Evolutionary conservation across 2,797 vertebrate species (phyloP).

Genomic region (Graptemys geographica): DNA sequence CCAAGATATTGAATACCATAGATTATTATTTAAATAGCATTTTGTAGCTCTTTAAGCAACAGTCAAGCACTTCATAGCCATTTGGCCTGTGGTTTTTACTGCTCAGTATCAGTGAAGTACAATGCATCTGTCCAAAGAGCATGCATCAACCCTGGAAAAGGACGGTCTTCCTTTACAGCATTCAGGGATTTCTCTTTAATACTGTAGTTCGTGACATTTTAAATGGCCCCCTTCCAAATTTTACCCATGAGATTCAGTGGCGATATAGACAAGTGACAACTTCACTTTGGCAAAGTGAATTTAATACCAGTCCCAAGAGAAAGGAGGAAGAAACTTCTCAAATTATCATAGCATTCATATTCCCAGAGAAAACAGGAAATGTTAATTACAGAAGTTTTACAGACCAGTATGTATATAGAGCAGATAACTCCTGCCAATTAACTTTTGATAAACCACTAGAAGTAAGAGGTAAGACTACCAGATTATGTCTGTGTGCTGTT

Average conservation of each 20-base stretch:
- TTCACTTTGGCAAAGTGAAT: neutral
- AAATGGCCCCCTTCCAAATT: neutral
- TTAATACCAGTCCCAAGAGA: neutral
- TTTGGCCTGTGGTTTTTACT: neutral
- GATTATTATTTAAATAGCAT: neutral
- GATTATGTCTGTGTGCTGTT: rapidly evolving
- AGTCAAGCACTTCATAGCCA: neutral
- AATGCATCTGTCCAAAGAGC: neutral
- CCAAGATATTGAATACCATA: neutral
- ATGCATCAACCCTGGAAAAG: neutral
- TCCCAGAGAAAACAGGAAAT: neutral
- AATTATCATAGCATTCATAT: neutral
- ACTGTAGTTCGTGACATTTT: neutral
- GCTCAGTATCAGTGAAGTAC: neutral
- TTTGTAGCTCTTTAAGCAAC: neutral
- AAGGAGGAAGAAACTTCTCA: neutral
- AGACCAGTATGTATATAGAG: neutral
- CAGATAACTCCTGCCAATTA: rapidly evolving
- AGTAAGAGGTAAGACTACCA: neutral
- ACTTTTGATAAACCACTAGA: neutral
- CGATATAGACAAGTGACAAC: neutral
- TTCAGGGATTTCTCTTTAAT: neutral
- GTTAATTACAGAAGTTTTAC: rapidly evolving
- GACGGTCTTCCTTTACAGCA: neutral
- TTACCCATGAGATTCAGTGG: neutral